Evolutionary conservation across 2,888 invertebrate species (phyloP).

Genomic region (Ceramica pisi): DNA sequence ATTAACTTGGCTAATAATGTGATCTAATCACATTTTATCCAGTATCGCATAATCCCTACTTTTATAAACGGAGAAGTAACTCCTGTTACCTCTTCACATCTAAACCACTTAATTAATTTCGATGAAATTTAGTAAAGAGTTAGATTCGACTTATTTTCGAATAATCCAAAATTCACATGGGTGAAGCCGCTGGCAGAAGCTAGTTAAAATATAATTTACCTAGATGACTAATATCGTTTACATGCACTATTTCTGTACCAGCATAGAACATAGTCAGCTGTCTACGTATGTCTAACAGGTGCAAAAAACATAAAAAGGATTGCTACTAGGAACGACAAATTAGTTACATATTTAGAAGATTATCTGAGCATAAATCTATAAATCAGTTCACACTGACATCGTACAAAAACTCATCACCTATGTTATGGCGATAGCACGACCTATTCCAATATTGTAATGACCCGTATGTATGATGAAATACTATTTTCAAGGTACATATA

Average conservation of each 20-base stretch:
- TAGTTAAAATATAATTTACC: too few species aligned
- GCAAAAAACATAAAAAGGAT: neutral
- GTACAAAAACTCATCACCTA: constrained; percentile 46
- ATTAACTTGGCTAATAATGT: neutral
- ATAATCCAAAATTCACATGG: too few species aligned
- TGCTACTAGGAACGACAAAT: constrained; percentile 15
- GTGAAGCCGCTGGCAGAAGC: too few species aligned
- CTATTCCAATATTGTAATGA: constrained; percentile 80
- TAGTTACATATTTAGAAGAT: constrained; percentile 18
- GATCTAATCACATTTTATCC: neutral
- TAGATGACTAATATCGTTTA: neutral
- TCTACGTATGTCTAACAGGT: neutral
- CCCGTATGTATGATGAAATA: constrained; percentile 76
- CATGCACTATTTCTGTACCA: neutral
- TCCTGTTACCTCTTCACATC: too few species aligned
- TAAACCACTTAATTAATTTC: too few species aligned
- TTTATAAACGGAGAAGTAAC: too few species aligned
- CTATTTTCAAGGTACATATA: constrained; percentile 49
- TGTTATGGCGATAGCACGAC: constrained; percentile 64
- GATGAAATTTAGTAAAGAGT: too few species aligned
- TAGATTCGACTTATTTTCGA: too few species aligned
- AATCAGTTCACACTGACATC: constrained; percentile 40
- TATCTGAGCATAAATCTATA: constrained; percentile 46
- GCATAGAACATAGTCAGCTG: too few species aligned
- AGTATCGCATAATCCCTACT: too few species aligned